Evolutionary conservation across 2,888 invertebrate species (phyloP).

Genomic region (Myopa testacea): DNA sequence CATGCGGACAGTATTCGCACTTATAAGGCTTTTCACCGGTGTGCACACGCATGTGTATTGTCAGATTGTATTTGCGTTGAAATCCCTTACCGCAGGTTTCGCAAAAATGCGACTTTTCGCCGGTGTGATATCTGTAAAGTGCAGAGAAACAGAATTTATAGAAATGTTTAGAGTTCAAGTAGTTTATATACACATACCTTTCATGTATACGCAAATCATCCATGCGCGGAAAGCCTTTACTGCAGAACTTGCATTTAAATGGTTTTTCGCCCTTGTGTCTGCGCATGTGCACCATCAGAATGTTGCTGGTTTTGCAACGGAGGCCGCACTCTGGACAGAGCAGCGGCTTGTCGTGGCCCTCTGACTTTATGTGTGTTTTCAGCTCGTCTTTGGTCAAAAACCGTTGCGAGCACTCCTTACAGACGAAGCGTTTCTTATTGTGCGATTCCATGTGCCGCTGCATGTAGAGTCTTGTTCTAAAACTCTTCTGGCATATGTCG

Average conservation of each 20-base stretch:
- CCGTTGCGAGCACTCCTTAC: conserved; percentile 58
- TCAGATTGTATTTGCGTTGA: conserved; percentile 70
- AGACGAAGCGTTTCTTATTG: conserved; percentile 54
- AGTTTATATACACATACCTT: conserved; percentile 58
- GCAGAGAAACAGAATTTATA: neutral
- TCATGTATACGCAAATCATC: conserved; percentile 72
- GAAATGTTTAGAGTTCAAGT: neutral
- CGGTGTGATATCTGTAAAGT: conserved; percentile 61
- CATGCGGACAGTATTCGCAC: conserved; percentile 71
- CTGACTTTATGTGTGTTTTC: conserved; percentile 70
- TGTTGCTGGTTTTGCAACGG: conserved; percentile 70
- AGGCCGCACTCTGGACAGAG: conserved; percentile 72
- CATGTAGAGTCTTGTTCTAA: conserved; percentile 70
- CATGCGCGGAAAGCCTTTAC: conserved; percentile 70
- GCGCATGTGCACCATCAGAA: conserved; percentile 70
- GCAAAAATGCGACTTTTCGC: conserved; percentile 72
- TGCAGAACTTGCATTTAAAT: conserved; percentile 71
- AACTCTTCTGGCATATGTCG: conserved; percentile 57
- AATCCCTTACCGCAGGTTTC: conserved; percentile 65
- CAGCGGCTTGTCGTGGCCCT: conserved; percentile 70
- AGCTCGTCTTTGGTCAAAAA: conserved; percentile 69
- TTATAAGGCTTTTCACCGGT: conserved; percentile 70
- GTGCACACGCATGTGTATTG: conserved; percentile 71
- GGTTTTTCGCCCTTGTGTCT: conserved; percentile 71
- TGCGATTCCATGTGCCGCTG: conserved; percentile 67